Evolutionary conservation across 1,140 invertebrate genomes (phyloP).

Genomic region (Penaeus japonicus): DNA sequence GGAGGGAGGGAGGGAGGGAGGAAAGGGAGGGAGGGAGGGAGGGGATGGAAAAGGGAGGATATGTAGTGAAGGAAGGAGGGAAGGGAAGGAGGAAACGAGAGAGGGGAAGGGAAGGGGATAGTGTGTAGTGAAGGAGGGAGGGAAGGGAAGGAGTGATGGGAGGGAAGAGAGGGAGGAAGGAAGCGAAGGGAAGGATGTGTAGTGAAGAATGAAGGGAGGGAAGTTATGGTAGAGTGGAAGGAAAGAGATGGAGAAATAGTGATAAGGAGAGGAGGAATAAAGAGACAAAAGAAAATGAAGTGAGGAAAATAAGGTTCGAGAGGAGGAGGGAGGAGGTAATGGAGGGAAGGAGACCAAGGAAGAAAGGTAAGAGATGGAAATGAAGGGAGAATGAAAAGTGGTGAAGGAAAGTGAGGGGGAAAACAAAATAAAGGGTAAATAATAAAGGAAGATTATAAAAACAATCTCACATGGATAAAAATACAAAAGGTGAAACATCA

Average conservation of each 20-base stretch:
- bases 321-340: neutral
- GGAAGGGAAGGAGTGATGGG: neutral
- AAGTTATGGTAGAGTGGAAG: neutral
- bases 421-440: neutral
- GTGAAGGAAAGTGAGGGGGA: neutral
- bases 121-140: neutral
- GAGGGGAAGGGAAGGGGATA: neutral
- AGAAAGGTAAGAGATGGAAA: neutral
- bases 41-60: neutral
- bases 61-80: neutral
- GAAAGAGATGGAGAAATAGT: neutral
- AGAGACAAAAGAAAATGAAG: neutral
- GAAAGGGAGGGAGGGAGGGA: neutral
- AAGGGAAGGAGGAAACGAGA: neutral
- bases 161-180: neutral
- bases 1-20: neutral
- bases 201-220: neutral
- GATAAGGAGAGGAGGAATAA: neutral
- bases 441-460: neutral
- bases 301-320: neutral
- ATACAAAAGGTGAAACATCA: neutral
- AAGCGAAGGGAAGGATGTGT: neutral
- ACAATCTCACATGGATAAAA: neutral
- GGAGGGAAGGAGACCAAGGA: neutral
- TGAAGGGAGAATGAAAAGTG: neutral